Evolutionary conservation across 2,888 invertebrate genomes (phyloP).

Genomic region (Cheiracanthium punctorium): DNA sequence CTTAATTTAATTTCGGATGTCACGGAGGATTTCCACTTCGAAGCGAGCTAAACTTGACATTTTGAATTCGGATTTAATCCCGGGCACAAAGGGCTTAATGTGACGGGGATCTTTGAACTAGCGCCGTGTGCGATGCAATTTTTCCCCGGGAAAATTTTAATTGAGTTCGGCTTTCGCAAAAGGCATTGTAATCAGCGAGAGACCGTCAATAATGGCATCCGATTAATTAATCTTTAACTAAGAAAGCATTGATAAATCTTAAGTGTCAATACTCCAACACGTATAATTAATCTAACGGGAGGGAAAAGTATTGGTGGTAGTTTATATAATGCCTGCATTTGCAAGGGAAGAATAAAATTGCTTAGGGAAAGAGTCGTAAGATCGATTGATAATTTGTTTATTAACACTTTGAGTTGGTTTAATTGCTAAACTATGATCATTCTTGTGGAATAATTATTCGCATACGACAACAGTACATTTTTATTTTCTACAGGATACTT

Average conservation of each 20-base stretch:
- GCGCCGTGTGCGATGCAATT: neutral
- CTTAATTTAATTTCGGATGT: constrained; percentile 10
- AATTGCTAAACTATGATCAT: no score
- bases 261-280: neutral
- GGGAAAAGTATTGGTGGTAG: neutral
- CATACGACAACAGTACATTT: no score
- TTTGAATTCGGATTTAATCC: constrained; percentile 7
- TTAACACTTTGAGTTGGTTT: neutral
- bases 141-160: neutral
- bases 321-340: neutral
- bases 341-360: neutral
- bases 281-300: neutral
- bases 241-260: constrained; percentile 5
- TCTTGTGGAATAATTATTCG: no score
- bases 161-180: neutral
- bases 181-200: neutral
- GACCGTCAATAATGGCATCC: neutral
- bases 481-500: no score
- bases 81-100: constrained; percentile 12
- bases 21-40: neutral
- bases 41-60: neutral
- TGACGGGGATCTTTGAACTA: constrained; percentile 14
- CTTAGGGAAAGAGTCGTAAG: neutral
- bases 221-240: constrained; percentile 9
- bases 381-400: neutral